Evolutionary conservation across 2,888 invertebrate species (phyloP).

Genomic region (Eugnorisma glareosa): DNA sequence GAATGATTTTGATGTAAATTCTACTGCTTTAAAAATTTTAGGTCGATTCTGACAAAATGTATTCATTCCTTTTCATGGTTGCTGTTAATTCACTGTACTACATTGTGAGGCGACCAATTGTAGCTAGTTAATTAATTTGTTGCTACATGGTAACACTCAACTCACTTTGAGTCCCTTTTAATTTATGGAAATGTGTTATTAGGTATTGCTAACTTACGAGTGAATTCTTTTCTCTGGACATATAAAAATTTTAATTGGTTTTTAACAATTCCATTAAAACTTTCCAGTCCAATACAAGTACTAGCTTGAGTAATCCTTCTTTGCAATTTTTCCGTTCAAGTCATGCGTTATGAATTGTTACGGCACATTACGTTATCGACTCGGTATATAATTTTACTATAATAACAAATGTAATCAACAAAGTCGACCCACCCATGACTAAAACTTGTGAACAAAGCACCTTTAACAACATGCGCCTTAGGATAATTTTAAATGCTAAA

Average conservation of each 20-base stretch:
- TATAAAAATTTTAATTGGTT: background rate
- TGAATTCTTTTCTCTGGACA: background rate
- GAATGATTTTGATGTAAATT: conserved; percentile 12
- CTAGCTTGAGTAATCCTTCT: conserved; percentile 20
- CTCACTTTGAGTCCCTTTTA: conserved; percentile 23
- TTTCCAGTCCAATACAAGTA: conserved; percentile 20
- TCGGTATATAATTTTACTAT: conserved; percentile 59
- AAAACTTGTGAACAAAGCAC: conserved; percentile 57
- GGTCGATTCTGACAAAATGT: conserved; percentile 19
- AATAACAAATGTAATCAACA: conserved; percentile 62
- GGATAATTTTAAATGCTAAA: conserved; percentile 20
- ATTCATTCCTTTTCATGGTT: conserved; percentile 48
- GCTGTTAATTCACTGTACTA: conserved; percentile 60
- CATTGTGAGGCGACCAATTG: conserved; percentile 64
- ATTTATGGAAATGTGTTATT: conserved; percentile 7
- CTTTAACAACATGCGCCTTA: conserved; percentile 14
- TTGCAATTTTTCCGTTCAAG: conserved; percentile 38
- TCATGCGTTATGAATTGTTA: conserved; percentile 62
- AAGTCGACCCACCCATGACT: conserved; percentile 57
- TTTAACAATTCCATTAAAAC: conserved; percentile 38
- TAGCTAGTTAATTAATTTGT: conserved; percentile 56
- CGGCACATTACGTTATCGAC: conserved; percentile 67
- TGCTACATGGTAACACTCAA: conserved; percentile 42
- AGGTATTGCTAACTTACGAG: conserved; percentile 6
- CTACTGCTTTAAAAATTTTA: conserved; percentile 17